Conservation (phyloP, 2,113 vertebrate species). For the Archilochus colubris region DNA sequence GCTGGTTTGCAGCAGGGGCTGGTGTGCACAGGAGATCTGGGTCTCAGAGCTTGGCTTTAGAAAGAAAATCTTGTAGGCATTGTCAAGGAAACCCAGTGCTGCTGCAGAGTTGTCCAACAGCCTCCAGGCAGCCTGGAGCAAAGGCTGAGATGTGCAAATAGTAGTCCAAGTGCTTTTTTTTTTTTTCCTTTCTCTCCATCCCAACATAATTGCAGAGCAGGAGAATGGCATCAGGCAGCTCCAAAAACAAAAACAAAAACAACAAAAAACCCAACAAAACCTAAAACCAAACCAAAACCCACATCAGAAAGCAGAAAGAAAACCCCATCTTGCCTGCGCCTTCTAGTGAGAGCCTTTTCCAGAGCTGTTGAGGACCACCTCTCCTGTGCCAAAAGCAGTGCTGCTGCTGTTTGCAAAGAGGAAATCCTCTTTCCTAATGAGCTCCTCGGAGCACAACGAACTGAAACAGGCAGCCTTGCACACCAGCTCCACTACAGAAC, state of each 20-base stretch:
- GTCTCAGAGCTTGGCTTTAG: background rate
- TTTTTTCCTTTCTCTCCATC: background rate
- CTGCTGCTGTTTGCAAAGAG: background rate
- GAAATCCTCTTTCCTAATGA: background rate
- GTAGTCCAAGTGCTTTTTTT: background rate
- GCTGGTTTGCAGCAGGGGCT: background rate
- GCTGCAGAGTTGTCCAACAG: background rate
- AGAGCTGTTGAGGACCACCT: rapidly evolving
- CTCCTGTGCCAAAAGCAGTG: background rate
- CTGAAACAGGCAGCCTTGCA: background rate
- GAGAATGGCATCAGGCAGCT: background rate
- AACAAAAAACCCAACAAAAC: no score
- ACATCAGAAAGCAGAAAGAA: background rate
- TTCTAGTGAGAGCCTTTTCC: background rate
- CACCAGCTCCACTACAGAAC: background rate
- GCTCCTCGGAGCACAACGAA: background rate
- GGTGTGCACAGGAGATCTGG: background rate
- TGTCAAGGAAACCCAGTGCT: slow-evolving; percentile 29
- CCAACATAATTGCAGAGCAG: background rate
- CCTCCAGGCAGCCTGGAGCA: slow-evolving; percentile 57
- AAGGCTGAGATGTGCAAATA: slow-evolving; percentile 30
- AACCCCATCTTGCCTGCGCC: background rate
- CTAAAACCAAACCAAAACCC: no score
- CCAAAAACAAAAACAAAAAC: background rate
- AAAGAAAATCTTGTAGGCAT: background rate